Percentiles rank a stretch among this genome's conserved stretches.
Conservation (phyloP, 2,113 vertebrate genomes). For the Cyprinus carpio region DNA sequence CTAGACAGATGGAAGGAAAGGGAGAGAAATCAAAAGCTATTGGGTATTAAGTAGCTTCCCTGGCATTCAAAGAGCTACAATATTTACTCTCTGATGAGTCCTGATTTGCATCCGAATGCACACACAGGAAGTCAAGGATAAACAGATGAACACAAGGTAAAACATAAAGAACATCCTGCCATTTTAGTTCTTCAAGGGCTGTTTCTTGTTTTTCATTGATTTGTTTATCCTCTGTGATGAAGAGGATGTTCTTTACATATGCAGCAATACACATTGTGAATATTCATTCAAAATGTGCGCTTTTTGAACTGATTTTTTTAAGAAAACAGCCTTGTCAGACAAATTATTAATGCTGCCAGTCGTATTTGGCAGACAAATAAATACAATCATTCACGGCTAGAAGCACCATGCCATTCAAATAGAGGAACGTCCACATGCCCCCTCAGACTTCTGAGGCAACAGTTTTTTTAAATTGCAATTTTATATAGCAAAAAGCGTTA, state of each 20-base stretch:
- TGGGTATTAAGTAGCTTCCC: slow-evolving; percentile 72
- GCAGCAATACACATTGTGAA: neutral
- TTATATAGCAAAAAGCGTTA: no score
- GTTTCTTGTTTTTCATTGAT: slow-evolving; percentile 8
- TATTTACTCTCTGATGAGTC: slow-evolving; percentile 75
- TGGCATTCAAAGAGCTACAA: slow-evolving; percentile 75
- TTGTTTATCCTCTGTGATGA: slow-evolving; percentile 4
- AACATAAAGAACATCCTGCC: neutral
- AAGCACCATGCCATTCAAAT: neutral
- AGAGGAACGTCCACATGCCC: neutral
- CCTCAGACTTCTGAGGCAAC: neutral
- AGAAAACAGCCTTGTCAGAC: neutral
- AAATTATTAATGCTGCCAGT: neutral
- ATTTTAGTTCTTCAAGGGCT: neutral
- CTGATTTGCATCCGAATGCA: slow-evolving; percentile 56
- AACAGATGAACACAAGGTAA: slow-evolving; percentile 45
- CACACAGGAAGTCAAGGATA: slow-evolving; percentile 40
- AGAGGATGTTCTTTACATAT: neutral
- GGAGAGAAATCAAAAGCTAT: slow-evolving; percentile 70
- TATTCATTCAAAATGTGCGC: neutral
- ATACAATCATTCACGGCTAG: neutral
- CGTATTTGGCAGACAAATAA: neutral
- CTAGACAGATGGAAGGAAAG: slow-evolving; percentile 28
- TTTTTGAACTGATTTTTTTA: slow-evolving; percentile 14
- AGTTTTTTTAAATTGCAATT: no score